A percentile compares a stretch with the other conserved stretches of the same genome.
phyloP scores from a whole-genome alignment of 30 jellyfish, hydroid and myxozoan species.

The Aurelia coerulea region DNA sequence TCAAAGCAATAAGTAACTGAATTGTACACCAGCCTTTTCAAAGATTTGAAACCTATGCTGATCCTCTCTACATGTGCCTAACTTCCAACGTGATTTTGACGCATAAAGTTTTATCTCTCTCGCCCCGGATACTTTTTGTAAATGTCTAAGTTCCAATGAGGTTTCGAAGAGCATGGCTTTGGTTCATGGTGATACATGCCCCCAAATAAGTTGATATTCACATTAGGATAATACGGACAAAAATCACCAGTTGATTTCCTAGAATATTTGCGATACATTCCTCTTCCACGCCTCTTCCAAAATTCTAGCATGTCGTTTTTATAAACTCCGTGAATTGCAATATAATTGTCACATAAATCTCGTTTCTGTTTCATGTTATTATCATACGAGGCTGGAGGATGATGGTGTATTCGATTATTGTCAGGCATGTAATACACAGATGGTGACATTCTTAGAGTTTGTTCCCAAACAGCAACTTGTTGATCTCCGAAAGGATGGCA shows the following conservation, averaged over 20 bases:
- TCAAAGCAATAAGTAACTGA: no score
- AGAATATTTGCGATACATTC: constrained; percentile 24
- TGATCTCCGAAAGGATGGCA: constrained; percentile 85
- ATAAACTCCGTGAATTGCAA: constrained; percentile 75
- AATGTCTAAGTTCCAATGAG: constrained; percentile 31
- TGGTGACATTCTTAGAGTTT: constrained; percentile 28
- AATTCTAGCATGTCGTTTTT: constrained; percentile 41
- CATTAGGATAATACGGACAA: constrained; percentile 42
- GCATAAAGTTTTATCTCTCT: neutral
- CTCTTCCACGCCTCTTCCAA: constrained; percentile 76
- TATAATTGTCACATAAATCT: constrained; percentile 47
- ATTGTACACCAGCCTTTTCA: no score
- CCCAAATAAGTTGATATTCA: constrained; percentile 25
- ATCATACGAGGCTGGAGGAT: constrained; percentile 77
- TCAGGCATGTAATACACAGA: constrained; percentile 23
- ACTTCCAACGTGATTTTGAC: no score
- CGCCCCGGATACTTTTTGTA: constrained; percentile 42
- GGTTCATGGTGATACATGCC: constrained; percentile 68
- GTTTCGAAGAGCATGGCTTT: constrained; percentile 26
- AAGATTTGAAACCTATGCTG: no score
- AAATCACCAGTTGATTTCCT: neutral
- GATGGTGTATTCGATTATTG: constrained; percentile 66
- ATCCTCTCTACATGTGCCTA: no score
- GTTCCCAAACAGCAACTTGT: constrained; percentile 66
- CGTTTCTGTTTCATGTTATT: neutral